Evolutionary conservation across 1,140 invertebrate species (phyloP).

Genomic region (Meloidogyne chitwoodi): DNA sequence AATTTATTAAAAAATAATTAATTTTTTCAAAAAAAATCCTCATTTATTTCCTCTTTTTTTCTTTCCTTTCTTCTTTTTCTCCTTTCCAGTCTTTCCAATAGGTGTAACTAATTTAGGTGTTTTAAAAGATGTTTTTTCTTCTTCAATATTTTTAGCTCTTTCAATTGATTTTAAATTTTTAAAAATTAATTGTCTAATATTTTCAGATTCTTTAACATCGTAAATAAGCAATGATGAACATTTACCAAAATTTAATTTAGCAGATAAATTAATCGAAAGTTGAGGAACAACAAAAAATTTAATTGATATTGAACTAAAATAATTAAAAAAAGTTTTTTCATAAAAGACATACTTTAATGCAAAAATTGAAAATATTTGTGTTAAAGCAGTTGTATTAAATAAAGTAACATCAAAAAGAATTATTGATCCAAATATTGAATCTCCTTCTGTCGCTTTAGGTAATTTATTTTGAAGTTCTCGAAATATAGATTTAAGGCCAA

Average conservation of each 20-base stretch:
- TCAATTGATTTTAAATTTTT: not conserved
- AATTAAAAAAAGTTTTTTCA: not conserved
- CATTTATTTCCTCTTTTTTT: not conserved
- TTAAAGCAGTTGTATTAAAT: not conserved
- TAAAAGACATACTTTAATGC: not conserved
- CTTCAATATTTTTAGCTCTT: not conserved
- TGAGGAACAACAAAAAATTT: constrained; percentile 7
- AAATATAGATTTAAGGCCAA: not conserved
- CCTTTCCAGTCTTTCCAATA: not conserved
- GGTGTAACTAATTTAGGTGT: constrained; percentile 5
- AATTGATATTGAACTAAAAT: not conserved
- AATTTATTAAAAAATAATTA: not conserved
- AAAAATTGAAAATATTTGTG: not conserved
- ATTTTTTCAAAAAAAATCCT: not conserved
- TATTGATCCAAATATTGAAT: not conserved
- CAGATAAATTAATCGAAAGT: not conserved
- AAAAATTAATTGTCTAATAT: not conserved
- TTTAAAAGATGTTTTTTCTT: not conserved
- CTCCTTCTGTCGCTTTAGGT: not conserved
- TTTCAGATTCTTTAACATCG: not conserved
- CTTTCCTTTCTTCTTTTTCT: not conserved
- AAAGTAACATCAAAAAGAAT: not conserved
- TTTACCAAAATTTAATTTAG: not conserved
- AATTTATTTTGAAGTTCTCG: not conserved
- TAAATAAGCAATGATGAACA: not conserved